Base-by-base conservation (phyloP, 2,888 invertebrate genomes). In the Sesamia inferens region DNA sequence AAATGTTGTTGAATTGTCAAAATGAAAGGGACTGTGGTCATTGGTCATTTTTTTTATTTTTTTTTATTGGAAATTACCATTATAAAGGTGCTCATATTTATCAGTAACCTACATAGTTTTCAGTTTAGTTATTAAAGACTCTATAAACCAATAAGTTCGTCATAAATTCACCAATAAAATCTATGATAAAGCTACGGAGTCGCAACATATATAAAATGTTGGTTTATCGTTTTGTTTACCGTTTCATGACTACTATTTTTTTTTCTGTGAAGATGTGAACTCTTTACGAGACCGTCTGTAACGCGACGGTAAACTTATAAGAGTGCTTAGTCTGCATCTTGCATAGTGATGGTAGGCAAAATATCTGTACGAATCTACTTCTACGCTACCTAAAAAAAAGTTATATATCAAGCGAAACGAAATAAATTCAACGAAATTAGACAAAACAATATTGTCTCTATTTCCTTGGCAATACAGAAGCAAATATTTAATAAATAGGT, bases 201-300 rank as follows among this genome's bases (percentile, higher is more conserved):
- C 87, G 79, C 85, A 85, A 87, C 81, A 88, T 88, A 78, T 84
- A 87, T 87, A 89, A 88, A 92, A 91, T 90, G 88, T 91, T 91
- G 88, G 92, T 94, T 94, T 93, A 94, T 94, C 85, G 92, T 91
- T 93, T 92, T 94, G 94, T 94, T 94, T 94, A 93, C 93, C 88
- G 84, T 89, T 87, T 88, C 90, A 89, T 89, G 87, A 87, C 85
- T 81, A 84, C 71, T 67, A 84, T 77, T 85, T 88, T 90, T 91
- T 91, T 92, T 92, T 92, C 88, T 89, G 87, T 88, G 81, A 77
- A 82, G 82, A 83, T 87, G 84, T 86, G 87, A 88, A 87, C 85
- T 91, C 91, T 93, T 92, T 92, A 92, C 87, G 90, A 90, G 78
- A 76, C 19, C 47, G 85, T 84, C 87, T 85, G 80, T 86, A 83